Conservation (phyloP, 2,113 vertebrate genomes). For the Chionodraco myersi region DNA sequence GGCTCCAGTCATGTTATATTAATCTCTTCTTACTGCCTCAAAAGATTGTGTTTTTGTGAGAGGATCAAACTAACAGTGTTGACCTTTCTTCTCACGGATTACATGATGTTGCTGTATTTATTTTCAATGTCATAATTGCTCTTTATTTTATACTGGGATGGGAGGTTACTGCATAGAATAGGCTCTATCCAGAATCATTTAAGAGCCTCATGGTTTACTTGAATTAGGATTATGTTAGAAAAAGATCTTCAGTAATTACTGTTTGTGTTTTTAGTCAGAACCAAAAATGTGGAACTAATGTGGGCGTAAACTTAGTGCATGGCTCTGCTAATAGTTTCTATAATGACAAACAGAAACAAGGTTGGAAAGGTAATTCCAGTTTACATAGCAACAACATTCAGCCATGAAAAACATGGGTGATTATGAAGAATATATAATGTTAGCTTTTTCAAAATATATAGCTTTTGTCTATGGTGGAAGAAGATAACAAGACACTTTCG, state of each 20-base stretch:
- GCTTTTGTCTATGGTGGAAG: not conserved
- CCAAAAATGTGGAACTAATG: conserved; percentile 31
- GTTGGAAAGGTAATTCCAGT: conserved; percentile 16
- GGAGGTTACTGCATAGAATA: not conserved
- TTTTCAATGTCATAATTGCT: not conserved
- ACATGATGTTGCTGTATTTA: too few species aligned
- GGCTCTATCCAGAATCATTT: conserved; percentile 8
- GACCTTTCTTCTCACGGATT: too few species aligned
- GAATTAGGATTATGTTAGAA: conserved; percentile 1
- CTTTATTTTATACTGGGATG: not conserved
- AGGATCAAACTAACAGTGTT: not conserved
- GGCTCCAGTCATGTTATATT: not conserved
- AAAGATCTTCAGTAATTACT: conserved; percentile 23
- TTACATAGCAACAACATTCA: not conserved
- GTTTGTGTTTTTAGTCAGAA: conserved; percentile 23
- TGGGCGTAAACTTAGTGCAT: conserved; percentile 19
- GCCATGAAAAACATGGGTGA: too few species aligned
- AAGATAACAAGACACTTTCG: not conserved
- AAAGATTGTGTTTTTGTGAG: conserved; percentile 5
- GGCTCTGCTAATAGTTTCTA: conserved; percentile 22
- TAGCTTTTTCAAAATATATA: not conserved
- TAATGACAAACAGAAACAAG: conserved; percentile 3
- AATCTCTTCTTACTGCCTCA: too few species aligned
- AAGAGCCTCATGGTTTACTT: conserved; percentile 18
- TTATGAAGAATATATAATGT: not conserved